Evolutionary conservation across 2,888 invertebrate genomes (phyloP).

Genomic region (Athalia circularis): DNA sequence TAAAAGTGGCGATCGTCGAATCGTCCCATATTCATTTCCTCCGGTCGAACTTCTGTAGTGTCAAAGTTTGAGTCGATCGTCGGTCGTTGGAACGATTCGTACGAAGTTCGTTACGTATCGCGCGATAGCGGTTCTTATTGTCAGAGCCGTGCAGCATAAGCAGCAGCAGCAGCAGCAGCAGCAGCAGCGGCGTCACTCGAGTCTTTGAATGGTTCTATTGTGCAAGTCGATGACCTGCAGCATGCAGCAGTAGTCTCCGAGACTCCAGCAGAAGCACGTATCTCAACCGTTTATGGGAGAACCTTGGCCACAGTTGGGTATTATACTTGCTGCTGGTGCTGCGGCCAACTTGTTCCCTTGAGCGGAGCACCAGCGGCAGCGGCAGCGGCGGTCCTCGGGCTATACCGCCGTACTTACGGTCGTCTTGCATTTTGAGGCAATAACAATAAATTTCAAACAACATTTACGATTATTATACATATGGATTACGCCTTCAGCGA

Average conservation of each 20-base stretch:
- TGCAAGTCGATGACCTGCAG: slow-evolving; percentile 43
- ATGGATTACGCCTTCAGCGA: no score
- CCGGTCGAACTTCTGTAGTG: not conserved
- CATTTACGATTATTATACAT: no score
- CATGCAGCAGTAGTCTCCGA: not conserved
- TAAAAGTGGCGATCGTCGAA: no score
- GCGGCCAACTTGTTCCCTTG: not conserved
- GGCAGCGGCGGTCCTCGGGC: not conserved
- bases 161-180: no score
- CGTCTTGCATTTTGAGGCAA: no score
- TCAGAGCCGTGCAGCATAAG: not conserved
- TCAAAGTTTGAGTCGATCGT: not conserved
- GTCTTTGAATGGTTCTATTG: slow-evolving; percentile 55
- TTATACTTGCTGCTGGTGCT: not conserved
- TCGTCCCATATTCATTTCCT: no score
- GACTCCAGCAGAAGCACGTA: not conserved
- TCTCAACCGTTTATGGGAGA: slow-evolving; percentile 33
- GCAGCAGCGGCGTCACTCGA: slow-evolving; percentile 43
- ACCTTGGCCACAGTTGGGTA: not conserved
- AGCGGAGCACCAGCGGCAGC: not conserved
- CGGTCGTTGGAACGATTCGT: not conserved
- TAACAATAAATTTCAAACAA: no score
- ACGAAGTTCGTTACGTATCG: slow-evolving; percentile 46
- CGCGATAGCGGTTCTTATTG: slow-evolving; percentile 53
- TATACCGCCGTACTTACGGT: no score